These are phyloP conservation scores for Hippasteria phrygiana DNA, from an alignment of 53 echinoderm and acorn worm species.

Conservation along the genomic window DNA sequence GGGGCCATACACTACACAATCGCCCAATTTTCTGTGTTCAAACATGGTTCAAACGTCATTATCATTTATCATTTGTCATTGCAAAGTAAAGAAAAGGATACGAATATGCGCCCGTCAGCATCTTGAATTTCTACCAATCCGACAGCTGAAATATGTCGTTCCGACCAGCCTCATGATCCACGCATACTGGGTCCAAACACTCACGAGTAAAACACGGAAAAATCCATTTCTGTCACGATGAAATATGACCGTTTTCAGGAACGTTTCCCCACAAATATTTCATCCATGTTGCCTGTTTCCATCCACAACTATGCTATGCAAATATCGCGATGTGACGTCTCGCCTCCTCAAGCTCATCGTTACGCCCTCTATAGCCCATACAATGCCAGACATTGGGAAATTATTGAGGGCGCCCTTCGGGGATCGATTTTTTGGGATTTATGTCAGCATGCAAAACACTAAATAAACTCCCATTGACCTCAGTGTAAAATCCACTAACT, in stretches of 20 bases:
- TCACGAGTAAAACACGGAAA: slow-evolving; percentile 12
- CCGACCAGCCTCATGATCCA: background rate
- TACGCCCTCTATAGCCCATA: slow-evolving; percentile 20
- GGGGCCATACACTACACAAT: no score
- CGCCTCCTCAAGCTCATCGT: slow-evolving; percentile 1
- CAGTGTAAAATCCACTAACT: no score
- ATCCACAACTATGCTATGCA: slow-evolving; percentile 97
- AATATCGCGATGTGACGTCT: slow-evolving; percentile 79
- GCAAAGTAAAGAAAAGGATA: slow-evolving; percentile 74
- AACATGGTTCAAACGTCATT: no score
- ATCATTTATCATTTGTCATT: background rate
- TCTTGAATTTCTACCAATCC: slow-evolving; percentile 35
- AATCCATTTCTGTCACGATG: background rate
- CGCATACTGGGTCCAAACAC: background rate
- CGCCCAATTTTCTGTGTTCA: no score
- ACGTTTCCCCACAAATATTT: background rate
- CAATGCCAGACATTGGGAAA: background rate
- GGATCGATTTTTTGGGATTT: no score
- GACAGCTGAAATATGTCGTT: background rate
- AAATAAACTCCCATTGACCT: no score
- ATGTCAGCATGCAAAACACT: no score
- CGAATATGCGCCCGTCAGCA: slow-evolving; percentile 89
- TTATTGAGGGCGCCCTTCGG: no score
- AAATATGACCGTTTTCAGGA: slow-evolving; percentile 1
- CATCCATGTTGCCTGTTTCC: slow-evolving; percentile 87